phyloP scores from a whole-genome alignment of 2,797 vertebrate species.

The Microchirus variegatus region DNA sequence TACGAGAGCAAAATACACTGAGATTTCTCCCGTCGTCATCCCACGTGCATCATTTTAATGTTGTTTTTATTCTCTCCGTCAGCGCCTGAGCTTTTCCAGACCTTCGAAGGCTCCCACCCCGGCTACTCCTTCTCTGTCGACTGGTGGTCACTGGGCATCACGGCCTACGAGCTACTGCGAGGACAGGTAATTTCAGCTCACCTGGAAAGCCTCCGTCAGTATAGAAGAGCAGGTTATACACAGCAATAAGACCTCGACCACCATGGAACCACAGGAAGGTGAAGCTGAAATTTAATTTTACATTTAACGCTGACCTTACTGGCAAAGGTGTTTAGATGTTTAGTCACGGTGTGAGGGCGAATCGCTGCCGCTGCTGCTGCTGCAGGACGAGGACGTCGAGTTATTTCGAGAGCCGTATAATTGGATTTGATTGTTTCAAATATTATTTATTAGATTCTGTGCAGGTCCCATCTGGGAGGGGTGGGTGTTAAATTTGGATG shows the following conservation, averaged over 20 bases:
- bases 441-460: slow-evolving; percentile 33
- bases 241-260: slow-evolving; percentile 1
- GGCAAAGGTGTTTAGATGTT: slow-evolving; percentile 35
- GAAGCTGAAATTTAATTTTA: slow-evolving; percentile 38
- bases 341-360: slow-evolving; percentile 32
- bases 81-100: slow-evolving; percentile 96
- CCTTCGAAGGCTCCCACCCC: slow-evolving; percentile 80
- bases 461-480: slow-evolving; percentile 39
- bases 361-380: slow-evolving; percentile 5
- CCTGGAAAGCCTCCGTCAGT: no score
- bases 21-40: no score
- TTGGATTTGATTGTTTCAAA: slow-evolving; percentile 50
- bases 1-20: no score
- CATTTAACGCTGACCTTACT: slow-evolving; percentile 37
- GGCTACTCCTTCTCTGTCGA: slow-evolving; percentile 95
- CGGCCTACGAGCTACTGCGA: slow-evolving; percentile 93
- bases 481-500: slow-evolving; percentile 44
- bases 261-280: slow-evolving; percentile 23
- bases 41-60: neutral
- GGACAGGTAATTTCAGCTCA: slow-evolving; percentile 89
- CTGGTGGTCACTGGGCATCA: slow-evolving; percentile 98
- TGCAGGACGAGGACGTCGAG: slow-evolving; percentile 20
- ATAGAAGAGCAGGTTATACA: no score
- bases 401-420: slow-evolving; percentile 47
- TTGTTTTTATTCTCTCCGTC: slow-evolving; percentile 18